A percentile compares a stretch with the other conserved stretches of the same genome.
These are phyloP conservation scores for Drosophila paulistorum DNA, from an alignment of 1,140 invertebrate species.

Conservation along the genomic window DNA sequence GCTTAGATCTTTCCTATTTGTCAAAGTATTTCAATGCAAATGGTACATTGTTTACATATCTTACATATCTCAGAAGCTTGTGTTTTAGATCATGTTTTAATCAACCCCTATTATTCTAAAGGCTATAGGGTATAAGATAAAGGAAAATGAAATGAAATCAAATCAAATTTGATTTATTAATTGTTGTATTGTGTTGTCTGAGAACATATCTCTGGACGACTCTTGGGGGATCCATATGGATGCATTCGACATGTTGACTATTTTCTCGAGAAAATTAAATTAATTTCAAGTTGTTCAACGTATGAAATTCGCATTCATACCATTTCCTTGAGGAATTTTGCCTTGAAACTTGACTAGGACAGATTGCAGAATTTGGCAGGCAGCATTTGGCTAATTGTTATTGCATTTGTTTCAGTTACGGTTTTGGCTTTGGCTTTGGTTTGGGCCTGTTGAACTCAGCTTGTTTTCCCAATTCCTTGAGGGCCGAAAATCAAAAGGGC, in stretches of 20 bases:
- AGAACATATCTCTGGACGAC: background rate
- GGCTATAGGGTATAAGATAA: slow-evolving; percentile 28
- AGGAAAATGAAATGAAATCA: slow-evolving; percentile 57
- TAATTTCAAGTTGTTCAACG: slow-evolving; percentile 20
- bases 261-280: slow-evolving; percentile 20
- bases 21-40: too few species aligned
- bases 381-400: slow-evolving; percentile 66
- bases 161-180: slow-evolving; percentile 78
- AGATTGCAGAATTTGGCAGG: slow-evolving; percentile 37
- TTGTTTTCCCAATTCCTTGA: slow-evolving; percentile 49
- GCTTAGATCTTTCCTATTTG: too few species aligned
- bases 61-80: too few species aligned
- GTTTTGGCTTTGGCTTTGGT: slow-evolving; percentile 9
- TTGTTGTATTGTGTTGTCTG: slow-evolving; percentile 35
- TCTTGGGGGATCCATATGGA: slow-evolving; percentile 48
- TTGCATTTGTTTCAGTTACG: slow-evolving; percentile 59
- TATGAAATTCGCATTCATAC: background rate
- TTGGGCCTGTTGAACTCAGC: slow-evolving; percentile 45
- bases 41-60: too few species aligned
- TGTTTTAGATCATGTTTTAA: background rate
- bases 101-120: background rate
- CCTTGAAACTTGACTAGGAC: slow-evolving; percentile 30
- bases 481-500: slow-evolving; percentile 29
- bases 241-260: slow-evolving; percentile 19
- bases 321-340: slow-evolving; percentile 59